Evolutionary conservation across 1,140 invertebrate species (phyloP).

Genomic region (Achroia grisella): DNA sequence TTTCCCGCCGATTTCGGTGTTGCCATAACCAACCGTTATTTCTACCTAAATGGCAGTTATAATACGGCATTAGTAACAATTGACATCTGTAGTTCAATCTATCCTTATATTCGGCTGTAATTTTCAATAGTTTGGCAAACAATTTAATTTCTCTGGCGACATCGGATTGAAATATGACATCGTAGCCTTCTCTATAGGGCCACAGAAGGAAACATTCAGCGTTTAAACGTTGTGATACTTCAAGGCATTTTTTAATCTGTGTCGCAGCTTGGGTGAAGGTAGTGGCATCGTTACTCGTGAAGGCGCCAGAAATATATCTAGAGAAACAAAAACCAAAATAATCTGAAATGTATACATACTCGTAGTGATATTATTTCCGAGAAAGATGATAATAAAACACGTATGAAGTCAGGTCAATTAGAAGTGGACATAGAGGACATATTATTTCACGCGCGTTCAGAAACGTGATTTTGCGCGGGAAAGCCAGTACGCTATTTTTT

Average conservation of each 20-base stretch:
- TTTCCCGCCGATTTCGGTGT: slow-evolving; percentile 19
- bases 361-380: too few relatives aligned
- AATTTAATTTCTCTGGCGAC: slow-evolving; percentile 76
- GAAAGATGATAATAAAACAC: too few relatives aligned
- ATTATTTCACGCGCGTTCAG: too few relatives aligned
- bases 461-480: too few relatives aligned
- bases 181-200: slow-evolving; percentile 77
- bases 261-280: slow-evolving; percentile 76
- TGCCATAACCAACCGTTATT: slow-evolving; percentile 18
- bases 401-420: too few relatives aligned
- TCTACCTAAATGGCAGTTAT: slow-evolving; percentile 16
- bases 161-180: slow-evolving; percentile 76
- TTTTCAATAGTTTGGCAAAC: slow-evolving; percentile 77
- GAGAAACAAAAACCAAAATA: slow-evolving; percentile 4
- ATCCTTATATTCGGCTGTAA: slow-evolving; percentile 78
- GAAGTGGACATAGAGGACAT: too few relatives aligned
- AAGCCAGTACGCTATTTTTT: too few relatives aligned
- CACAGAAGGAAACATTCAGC: slow-evolving; percentile 78
- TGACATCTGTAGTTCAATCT: slow-evolving; percentile 78
- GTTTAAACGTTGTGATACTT: slow-evolving; percentile 77
- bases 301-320: slow-evolving; percentile 77
- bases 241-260: slow-evolving; percentile 78
- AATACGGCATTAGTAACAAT: slow-evolving; percentile 73
- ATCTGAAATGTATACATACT: too few relatives aligned
- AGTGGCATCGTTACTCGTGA: slow-evolving; percentile 75